These are phyloP conservation scores for rabbit (Oryctolagus cuniculus) DNA, from an alignment of 2,113 vertebrate species.

Conservation along the genomic window DNA sequence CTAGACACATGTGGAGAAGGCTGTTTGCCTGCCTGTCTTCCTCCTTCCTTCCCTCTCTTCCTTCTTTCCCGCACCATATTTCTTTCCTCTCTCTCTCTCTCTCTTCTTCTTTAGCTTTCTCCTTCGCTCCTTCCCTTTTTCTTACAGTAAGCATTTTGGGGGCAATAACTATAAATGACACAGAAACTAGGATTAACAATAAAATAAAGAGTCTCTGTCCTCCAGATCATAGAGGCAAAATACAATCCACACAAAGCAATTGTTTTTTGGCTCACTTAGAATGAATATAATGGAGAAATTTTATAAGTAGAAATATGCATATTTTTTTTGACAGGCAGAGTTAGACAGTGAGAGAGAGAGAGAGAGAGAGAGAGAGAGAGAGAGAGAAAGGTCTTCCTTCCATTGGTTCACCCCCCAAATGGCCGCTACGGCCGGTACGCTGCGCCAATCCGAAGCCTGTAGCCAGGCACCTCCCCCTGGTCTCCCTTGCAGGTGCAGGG, in stretches of 20 bases:
- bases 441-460: too few species aligned
- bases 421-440: too few species aligned
- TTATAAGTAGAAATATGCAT: neutral
- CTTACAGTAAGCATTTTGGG: neutral
- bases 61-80: neutral
- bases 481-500: too few species aligned
- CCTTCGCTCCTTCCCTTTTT: neutral
- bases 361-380: too few species aligned
- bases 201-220: neutral
- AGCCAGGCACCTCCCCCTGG: too few species aligned
- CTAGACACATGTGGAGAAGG: neutral
- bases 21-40: neutral
- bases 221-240: neutral
- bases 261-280: neutral
- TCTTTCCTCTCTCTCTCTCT: neutral
- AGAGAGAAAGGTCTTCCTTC: too few species aligned
- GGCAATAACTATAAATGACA: neutral
- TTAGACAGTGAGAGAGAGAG: too few species aligned
- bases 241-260: neutral
- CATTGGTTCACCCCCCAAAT: too few species aligned
- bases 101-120: neutral
- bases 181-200: neutral
- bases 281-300: slow-evolving; percentile 4
- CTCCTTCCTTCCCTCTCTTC: neutral
- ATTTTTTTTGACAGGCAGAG: neutral